Evolutionary conservation across 2,888 invertebrate species (phyloP).

Genomic region (Frankliniella fusca): DNA sequence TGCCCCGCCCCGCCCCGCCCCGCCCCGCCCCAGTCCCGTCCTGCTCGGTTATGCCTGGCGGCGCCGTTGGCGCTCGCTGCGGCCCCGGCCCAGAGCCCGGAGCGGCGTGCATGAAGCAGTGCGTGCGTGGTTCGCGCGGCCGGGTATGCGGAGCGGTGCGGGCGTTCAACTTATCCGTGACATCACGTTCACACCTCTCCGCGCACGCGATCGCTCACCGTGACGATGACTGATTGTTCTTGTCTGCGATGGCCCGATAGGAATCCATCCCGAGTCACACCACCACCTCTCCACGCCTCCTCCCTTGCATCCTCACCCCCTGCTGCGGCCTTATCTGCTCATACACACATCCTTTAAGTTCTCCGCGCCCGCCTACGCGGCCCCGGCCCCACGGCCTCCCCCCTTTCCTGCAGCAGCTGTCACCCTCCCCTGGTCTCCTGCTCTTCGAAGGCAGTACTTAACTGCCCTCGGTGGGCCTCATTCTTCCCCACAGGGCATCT

Average conservation of each 20-base stretch:
- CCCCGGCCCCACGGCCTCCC: neutral
- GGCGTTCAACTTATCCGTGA: neutral
- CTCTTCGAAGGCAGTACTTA: neutral
- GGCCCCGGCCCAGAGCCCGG: no score
- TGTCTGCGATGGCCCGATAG: neutral
- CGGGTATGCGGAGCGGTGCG: neutral
- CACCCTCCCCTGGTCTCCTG: neutral
- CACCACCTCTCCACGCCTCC: neutral
- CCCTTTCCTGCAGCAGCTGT: neutral
- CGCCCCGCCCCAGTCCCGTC: neutral
- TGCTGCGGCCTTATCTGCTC: no score
- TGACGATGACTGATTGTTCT: constrained; percentile 1
- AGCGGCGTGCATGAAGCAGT: no score
- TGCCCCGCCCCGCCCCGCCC: neutral
- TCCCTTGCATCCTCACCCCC: neutral
- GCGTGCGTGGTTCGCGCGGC: no score
- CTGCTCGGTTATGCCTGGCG: no score
- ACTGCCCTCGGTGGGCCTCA: neutral
- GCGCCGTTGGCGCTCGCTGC: no score
- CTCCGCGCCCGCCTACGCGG: no score
- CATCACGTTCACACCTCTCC: neutral
- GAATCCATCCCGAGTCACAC: neutral
- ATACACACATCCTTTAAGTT: no score
- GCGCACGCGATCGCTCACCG: neutral
- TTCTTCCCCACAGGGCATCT: neutral